Evolutionary conservation across 2,888 invertebrate genomes (phyloP).

Genomic region (Helobdella robusta): DNA sequence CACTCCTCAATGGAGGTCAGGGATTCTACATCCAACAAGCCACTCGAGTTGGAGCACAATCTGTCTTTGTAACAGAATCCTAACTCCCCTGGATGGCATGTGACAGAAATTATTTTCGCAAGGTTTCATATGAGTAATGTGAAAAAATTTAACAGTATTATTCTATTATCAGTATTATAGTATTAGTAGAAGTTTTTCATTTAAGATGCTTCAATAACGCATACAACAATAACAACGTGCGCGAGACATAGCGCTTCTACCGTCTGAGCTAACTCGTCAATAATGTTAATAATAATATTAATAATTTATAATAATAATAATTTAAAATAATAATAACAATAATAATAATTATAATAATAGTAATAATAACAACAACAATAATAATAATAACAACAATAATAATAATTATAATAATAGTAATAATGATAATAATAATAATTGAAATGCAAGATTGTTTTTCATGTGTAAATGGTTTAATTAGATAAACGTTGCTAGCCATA

Average conservation of each 20-base stretch:
- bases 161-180: no score
- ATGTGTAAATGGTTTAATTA: neutral
- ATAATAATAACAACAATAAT: neutral
- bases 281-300: no score
- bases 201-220: neutral
- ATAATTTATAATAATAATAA: no score
- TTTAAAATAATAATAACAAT: no score
- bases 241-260: no score
- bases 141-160: no score
- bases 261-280: no score
- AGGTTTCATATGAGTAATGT: no score
- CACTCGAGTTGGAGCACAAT: neutral
- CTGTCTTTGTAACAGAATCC: neutral
- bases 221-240: neutral
- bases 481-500: slow-evolving; percentile 4
- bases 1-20: slow-evolving; percentile 11
- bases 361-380: neutral
- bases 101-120: no score
- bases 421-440: neutral
- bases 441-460: no score
- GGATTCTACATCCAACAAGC: neutral
- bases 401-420: neutral
- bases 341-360: neutral
- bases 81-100: neutral
- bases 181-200: no score